Conservation (phyloP, 2,888 invertebrate genomes). For the Drosophila ezoana region DNA sequence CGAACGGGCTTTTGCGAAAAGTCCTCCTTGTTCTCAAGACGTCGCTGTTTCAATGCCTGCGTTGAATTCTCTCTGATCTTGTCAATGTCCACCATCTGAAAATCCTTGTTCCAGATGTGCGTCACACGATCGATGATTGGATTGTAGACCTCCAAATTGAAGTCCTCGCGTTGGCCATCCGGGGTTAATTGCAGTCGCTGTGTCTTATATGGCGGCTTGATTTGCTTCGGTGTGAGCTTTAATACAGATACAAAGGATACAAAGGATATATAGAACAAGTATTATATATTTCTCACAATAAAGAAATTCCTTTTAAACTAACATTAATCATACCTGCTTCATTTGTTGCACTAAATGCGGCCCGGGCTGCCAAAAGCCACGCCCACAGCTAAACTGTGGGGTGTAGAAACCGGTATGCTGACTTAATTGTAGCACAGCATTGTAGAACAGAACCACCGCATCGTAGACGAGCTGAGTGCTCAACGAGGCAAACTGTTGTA, state of each 20-base stretch:
- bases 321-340: slow-evolving; percentile 85
- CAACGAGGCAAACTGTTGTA: slow-evolving; percentile 55
- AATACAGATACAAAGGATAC: background rate
- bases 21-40: slow-evolving; percentile 84
- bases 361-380: slow-evolving; percentile 86
- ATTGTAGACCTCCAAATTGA: slow-evolving; percentile 86
- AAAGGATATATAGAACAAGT: background rate
- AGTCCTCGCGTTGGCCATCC: slow-evolving; percentile 87
- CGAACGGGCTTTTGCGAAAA: slow-evolving; percentile 87
- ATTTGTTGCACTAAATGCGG: slow-evolving; percentile 88
- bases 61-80: slow-evolving; percentile 71
- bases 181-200: slow-evolving; percentile 85
- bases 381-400: slow-evolving; percentile 72
- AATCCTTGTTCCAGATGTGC: slow-evolving; percentile 82
- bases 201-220: slow-evolving; percentile 86
- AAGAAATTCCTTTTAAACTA: too few species aligned
- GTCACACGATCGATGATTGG: slow-evolving; percentile 84
- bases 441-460: slow-evolving; percentile 95
- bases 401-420: slow-evolving; percentile 52
- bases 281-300: too few species aligned
- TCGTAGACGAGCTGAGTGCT: slow-evolving; percentile 91
- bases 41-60: slow-evolving; percentile 81
- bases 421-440: slow-evolving; percentile 88
- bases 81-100: slow-evolving; percentile 66
- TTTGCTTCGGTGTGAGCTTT: slow-evolving; percentile 88